Conservation (phyloP, 2,113 vertebrate genomes). For the Ia io region DNA sequence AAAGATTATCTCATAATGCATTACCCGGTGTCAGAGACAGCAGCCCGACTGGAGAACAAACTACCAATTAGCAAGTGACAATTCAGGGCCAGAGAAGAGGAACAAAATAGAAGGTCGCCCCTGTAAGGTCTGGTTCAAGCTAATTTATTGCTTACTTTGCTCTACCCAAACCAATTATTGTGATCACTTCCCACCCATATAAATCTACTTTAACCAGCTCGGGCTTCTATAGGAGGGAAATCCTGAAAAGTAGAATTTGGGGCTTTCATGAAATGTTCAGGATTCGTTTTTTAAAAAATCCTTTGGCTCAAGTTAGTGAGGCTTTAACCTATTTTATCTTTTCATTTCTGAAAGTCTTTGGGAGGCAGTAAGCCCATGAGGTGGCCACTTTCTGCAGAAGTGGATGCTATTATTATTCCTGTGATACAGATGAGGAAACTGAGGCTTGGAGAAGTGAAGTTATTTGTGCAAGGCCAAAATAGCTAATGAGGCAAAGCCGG, state of each 20-base stretch:
- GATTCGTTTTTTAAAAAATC: neutral
- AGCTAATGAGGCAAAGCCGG: no score
- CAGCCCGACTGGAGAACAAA: conserved; percentile 54
- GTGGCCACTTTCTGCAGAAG: no score
- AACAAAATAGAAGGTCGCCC: neutral
- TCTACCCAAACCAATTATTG: conserved; percentile 45
- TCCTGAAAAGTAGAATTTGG: conserved; percentile 11
- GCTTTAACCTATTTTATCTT: neutral
- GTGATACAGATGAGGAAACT: no score
- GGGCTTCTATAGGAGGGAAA: neutral
- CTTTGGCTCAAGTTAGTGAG: neutral
- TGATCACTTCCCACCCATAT: conserved; percentile 28
- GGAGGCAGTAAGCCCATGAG: neutral
- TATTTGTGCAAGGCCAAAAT: no score
- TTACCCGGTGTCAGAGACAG: conserved; percentile 59
- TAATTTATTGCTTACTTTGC: conserved; percentile 65
- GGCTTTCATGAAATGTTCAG: conserved; percentile 27
- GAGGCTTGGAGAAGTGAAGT: no score
- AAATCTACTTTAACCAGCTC: conserved; percentile 24
- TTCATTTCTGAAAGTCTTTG: neutral
- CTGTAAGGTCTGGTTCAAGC: conserved; percentile 53
- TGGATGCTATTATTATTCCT: no score
- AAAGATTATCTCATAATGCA: conserved; percentile 75
- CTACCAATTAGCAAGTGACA: conserved; percentile 55
- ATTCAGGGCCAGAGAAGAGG: conserved; percentile 40